These are phyloP conservation scores for Himalopsyche anomala DNA, from an alignment of 2,888 invertebrate genomes.

Conservation along the genomic window DNA sequence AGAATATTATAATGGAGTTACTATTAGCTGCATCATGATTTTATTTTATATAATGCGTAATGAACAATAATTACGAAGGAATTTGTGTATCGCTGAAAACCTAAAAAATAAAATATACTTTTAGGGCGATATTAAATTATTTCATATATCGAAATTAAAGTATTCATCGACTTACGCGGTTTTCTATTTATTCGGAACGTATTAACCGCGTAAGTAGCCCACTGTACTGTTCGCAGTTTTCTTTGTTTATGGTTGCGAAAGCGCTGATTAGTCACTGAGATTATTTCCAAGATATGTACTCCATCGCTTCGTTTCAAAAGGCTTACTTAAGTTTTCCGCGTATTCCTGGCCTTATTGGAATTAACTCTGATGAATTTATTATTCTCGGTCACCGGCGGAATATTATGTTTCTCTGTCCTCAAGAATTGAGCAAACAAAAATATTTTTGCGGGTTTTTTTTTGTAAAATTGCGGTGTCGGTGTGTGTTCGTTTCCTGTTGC, in stretches of 20 bases:
- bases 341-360: not conserved
- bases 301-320: not conserved
- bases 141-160: no score
- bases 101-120: no score
- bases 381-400: not conserved
- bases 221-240: no score
- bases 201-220: no score
- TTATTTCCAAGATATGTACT: not conserved
- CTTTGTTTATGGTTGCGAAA: not conserved
- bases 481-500: not conserved
- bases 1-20: no score
- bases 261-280: not conserved
- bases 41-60: no score
- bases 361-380: conserved; percentile 12
- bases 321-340: conserved; percentile 25
- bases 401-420: not conserved
- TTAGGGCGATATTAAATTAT: no score
- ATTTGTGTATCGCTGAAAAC: no score
- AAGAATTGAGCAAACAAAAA: not conserved
- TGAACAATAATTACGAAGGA: no score
- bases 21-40: no score
- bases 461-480: not conserved
- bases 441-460: not conserved
- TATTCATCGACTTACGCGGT: no score
- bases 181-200: no score